A percentile compares a stretch with the other conserved stretches of the same genome.
Evolutionary conservation across 1,140 invertebrate genomes (phyloP).

Genomic region (Venustaconcha ellipsiformis): DNA sequence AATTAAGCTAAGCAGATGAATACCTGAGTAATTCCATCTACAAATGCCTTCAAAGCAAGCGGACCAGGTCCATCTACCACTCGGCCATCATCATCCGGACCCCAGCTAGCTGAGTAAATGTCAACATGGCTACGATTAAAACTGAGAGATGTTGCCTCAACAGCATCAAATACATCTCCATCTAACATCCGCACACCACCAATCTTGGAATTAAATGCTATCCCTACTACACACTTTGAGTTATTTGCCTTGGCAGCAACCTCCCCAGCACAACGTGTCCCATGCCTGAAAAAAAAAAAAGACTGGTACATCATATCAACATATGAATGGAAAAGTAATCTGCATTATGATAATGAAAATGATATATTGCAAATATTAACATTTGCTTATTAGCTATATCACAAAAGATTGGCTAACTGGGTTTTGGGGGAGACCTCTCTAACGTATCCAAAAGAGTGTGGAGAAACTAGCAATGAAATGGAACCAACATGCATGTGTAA

Average conservation of each 20-base stretch:
- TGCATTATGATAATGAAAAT: too few relatives aligned
- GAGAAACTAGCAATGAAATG: too few relatives aligned
- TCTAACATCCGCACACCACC: conserved; percentile 98
- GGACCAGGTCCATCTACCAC: conserved; percentile 90
- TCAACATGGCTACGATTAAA: conserved; percentile 97
- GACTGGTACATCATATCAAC: neutral
- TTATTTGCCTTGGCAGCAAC: conserved; percentile 98
- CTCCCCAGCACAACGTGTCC: conserved; percentile 98
- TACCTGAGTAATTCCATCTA: conserved; percentile 80
- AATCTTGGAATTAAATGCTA: conserved; percentile 92
- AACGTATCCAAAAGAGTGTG: too few relatives aligned
- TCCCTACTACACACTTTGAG: conserved; percentile 94
- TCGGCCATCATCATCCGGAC: conserved; percentile 84
- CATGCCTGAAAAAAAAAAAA: conserved; percentile 77
- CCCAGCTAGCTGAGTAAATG: conserved; percentile 99
- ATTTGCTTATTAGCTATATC: too few relatives aligned
- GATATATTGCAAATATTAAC: too few relatives aligned
- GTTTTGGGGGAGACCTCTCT: too few relatives aligned
- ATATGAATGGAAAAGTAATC: too few relatives aligned
- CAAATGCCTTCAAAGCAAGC: conserved; percentile 81
- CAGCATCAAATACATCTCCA: conserved; percentile 97
- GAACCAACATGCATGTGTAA: too few relatives aligned
- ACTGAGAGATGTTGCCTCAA: conserved; percentile 94
- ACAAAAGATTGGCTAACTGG: too few relatives aligned
- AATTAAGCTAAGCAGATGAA: neutral